Base-by-base conservation (phyloP, 2,113 vertebrate genomes). In the Alethe diademata region DNA sequence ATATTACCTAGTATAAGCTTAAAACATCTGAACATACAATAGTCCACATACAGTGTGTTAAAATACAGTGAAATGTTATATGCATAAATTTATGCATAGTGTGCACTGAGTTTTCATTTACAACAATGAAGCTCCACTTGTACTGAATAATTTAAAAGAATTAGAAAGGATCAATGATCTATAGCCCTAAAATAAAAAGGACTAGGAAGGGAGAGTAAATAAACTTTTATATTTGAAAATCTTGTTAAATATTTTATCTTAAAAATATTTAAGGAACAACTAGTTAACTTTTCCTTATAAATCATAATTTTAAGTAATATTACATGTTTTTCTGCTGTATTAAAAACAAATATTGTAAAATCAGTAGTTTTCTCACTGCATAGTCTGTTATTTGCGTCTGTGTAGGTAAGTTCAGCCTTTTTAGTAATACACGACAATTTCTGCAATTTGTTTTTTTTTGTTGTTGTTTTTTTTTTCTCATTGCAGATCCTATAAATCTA, bases 291-390 rank as follows among this genome's bases (percentile, higher is more conserved):
- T 53, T 48, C 58, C 33, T n/a, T 74, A 36, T 25, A 36, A 91
- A 16, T 62, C 8, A 18, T 22, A 38, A 53, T 61, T 82, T 93
- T 19, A 65, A 86, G 40, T 40, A 40, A 40, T 40, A 40, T 40
- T 40, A 38, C 20, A 57, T 25, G 12, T 5, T 83, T 70, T 86
- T 50, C 47, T 74, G 24, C 14, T 83, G 28, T 16, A 69, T 2
- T 29, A 66, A 57, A 90, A 78, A 6, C 4, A 0, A 61, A 19
- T 61, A 36, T 53, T 61, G 7, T 66, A 79, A 94, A 86, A 16
- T 2, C 11, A 29, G 4, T 24, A 38, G 8, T 38, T 76, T 65
- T 78, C 20, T 76, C 57, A 40, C 2, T 5, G 3, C 0, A 0
- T 19, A 19, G 5, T 51, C 15, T 54, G 7, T 66, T 80, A 11